phyloP scores from a whole-genome alignment of 2,888 invertebrate species.

The Acanthosepion esculentum region DNA sequence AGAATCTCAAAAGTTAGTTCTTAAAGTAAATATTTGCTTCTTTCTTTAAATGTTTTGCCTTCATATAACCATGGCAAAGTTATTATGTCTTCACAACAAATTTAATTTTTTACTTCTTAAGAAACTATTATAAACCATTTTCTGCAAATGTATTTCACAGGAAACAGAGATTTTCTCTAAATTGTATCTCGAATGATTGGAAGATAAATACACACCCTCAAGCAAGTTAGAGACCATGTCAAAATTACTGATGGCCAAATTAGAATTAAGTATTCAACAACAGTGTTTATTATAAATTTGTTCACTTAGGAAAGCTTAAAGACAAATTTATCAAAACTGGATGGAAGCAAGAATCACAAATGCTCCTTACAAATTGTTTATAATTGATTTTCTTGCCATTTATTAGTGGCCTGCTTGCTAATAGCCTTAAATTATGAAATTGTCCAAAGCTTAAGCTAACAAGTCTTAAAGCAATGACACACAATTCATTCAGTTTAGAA shows the following conservation, averaged over 20 bases:
- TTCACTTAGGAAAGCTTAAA: neutral
- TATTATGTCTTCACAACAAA: no score
- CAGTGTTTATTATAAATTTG: neutral
- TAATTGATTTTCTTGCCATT: neutral
- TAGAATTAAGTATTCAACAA: neutral
- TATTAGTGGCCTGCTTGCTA: neutral
- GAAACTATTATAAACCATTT: no score
- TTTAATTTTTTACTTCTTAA: no score
- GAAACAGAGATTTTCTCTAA: neutral
- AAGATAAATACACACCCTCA: neutral
- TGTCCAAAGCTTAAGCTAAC: neutral
- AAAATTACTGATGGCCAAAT: neutral
- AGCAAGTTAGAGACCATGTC: neutral
- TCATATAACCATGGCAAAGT: no score
- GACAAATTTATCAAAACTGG: neutral
- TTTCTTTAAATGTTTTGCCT: no score
- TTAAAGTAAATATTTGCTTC: no score
- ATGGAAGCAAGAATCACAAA: neutral
- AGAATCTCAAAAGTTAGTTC: no score
- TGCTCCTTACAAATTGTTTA: neutral
- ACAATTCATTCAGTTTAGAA: neutral
- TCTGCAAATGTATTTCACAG: neutral
- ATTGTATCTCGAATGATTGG: neutral
- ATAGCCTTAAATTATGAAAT: neutral
- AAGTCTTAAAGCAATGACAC: neutral